Percentiles rank a stretch among this genome's conserved stretches.
Evolutionary conservation across 2,888 invertebrate genomes (phyloP).

Genomic region (Ophion obscuratus): DNA sequence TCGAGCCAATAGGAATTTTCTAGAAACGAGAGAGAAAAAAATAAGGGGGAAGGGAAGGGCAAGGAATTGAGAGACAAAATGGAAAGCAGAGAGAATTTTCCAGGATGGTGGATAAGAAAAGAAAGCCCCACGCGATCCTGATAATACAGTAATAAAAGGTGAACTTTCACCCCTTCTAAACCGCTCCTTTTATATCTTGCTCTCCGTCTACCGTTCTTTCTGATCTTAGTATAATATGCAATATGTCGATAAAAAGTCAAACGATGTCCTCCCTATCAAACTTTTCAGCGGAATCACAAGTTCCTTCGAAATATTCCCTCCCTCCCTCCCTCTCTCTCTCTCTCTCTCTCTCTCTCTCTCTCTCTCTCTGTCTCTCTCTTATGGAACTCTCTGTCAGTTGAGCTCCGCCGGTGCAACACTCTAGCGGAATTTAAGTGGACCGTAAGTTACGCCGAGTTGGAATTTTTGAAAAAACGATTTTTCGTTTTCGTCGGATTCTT

Average conservation of each 20-base stretch:
- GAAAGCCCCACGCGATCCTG: slow-evolving; percentile 42
- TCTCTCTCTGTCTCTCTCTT: too few species aligned
- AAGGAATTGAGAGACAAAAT: background rate
- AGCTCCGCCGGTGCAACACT: too few species aligned
- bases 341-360: too few species aligned
- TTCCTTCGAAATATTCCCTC: background rate
- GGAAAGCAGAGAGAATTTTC: background rate
- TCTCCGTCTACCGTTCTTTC: background rate
- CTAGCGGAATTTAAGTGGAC: too few species aligned
- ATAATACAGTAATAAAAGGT: slow-evolving; percentile 64
- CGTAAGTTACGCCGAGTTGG: too few species aligned
- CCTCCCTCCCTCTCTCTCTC: too few species aligned
- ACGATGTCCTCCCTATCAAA: slow-evolving; percentile 59
- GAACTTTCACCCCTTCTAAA: slow-evolving; percentile 28
- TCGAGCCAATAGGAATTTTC: slow-evolving; percentile 46
- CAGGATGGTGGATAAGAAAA: slow-evolving; percentile 30
- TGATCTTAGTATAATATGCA: background rate
- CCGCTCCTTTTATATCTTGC: background rate
- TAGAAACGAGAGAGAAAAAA: slow-evolving; percentile 12
- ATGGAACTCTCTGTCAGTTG: too few species aligned
- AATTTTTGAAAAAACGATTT: too few species aligned
- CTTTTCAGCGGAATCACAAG: slow-evolving; percentile 44
- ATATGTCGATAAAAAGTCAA: slow-evolving; percentile 57
- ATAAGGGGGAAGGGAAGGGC: background rate
- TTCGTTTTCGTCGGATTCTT: too few species aligned